phyloP scores from a whole-genome alignment of 2,888 invertebrate species.

The Coenonympha arcania region DNA sequence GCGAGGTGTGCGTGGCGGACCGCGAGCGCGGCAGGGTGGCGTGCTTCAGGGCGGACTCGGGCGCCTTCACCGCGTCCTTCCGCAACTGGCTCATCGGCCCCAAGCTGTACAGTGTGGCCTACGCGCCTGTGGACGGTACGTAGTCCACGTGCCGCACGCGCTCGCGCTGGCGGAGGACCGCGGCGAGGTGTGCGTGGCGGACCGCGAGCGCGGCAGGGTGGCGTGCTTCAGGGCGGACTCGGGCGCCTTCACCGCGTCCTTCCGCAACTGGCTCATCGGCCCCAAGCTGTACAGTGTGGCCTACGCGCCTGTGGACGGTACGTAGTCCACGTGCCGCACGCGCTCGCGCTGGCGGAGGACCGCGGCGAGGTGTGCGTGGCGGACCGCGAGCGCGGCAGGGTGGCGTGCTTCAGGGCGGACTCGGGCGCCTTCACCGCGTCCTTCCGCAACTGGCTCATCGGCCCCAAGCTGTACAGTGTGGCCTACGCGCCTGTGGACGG shows the following conservation, averaged over 20 bases:
- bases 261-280: too few relatives aligned
- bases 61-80: conserved; percentile 77
- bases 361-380: conserved; percentile 86
- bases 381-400: conserved; percentile 90
- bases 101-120: conserved; percentile 83
- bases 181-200: conserved; percentile 80
- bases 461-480: conserved; percentile 81
- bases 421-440: conserved; percentile 78
- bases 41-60: conserved; percentile 79
- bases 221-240: too few relatives aligned
- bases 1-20: conserved; percentile 89
- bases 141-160: too few relatives aligned
- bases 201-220: too few relatives aligned
- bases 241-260: too few relatives aligned
- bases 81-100: conserved; percentile 78
- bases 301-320: neutral
- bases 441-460: conserved; percentile 77
- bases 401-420: conserved; percentile 79
- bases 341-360: conserved; percentile 85
- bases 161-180: conserved; percentile 29
- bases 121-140: conserved; percentile 66
- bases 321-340: too few relatives aligned
- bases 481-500: conserved; percentile 76
- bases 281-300: too few relatives aligned
- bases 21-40: conserved; percentile 88